A percentile compares a stretch with the other conserved stretches of the same genome.
phyloP scores from a whole-genome alignment of 2,797 vertebrate genomes.

The Poecilia velifera region DNA sequence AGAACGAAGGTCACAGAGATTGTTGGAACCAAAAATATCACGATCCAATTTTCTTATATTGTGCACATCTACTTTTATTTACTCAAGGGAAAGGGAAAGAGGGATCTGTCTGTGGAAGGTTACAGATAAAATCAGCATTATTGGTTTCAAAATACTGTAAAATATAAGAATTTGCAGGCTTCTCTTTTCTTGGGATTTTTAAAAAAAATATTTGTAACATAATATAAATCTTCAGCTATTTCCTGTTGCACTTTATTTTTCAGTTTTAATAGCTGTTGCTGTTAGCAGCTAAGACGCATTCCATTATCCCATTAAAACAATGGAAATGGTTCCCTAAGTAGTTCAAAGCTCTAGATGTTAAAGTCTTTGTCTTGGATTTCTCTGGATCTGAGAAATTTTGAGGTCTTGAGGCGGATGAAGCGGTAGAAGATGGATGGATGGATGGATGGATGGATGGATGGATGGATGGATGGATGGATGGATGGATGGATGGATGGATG shows the following conservation, averaged over 20 bases:
- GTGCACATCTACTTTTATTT: background rate
- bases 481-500: too few relatives aligned
- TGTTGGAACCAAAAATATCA: background rate
- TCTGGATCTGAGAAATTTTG: background rate
- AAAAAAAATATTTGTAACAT: too few relatives aligned
- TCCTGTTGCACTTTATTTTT: background rate
- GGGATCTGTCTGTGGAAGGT: background rate
- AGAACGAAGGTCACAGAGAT: background rate
- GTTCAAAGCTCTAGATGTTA: background rate
- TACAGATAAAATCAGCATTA: background rate
- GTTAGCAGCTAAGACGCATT: background rate
- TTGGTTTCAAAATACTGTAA: background rate
- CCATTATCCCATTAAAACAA: background rate
- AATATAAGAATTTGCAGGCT: background rate
- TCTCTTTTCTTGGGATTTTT: background rate
- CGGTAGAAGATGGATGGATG: too few relatives aligned
- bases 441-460: too few relatives aligned
- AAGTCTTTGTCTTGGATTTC: background rate
- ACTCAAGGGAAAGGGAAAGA: background rate
- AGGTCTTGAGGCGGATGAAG: background rate
- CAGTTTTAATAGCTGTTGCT: background rate
- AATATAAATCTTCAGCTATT: background rate
- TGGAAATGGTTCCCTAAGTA: background rate
- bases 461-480: too few relatives aligned
- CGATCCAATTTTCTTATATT: background rate